Conservation (phyloP, 2,113 vertebrate species). For the Holacanthus passer region DNA sequence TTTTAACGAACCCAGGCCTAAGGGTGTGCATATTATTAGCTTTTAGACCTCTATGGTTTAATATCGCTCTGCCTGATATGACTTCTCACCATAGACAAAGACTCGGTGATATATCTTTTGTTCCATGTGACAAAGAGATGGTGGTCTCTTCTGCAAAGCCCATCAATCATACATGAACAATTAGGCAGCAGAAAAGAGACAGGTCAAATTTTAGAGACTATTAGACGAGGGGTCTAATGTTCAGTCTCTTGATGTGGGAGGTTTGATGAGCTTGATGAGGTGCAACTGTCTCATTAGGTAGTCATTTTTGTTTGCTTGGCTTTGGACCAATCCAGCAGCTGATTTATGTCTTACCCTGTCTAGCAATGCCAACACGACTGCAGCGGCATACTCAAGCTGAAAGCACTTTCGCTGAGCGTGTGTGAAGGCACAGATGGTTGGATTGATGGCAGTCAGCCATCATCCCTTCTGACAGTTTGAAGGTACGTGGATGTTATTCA, state of each 20-base stretch:
- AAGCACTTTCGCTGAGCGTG: neutral
- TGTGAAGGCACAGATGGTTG: conserved; percentile 32
- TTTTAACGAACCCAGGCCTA: conserved; percentile 59
- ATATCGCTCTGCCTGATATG: conserved; percentile 62
- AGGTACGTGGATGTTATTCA: conserved; percentile 10
- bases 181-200: conserved; percentile 38
- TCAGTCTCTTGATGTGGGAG: neutral
- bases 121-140: conserved; percentile 31
- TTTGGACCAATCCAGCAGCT: conserved; percentile 1
- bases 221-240: conserved; percentile 18
- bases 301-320: conserved; percentile 17
- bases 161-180: conserved; percentile 69
- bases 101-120: conserved; percentile 31
- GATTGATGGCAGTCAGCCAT: conserved; percentile 34
- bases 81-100: conserved; percentile 52
- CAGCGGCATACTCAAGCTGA: conserved; percentile 8
- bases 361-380: conserved; percentile 1
- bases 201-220: conserved; percentile 35
- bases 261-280: conserved; percentile 31
- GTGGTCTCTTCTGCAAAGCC: conserved; percentile 30
- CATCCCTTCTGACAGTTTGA: conserved; percentile 28
- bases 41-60: conserved; percentile 66
- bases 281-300: conserved; percentile 34
- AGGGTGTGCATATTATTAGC: conserved; percentile 73
- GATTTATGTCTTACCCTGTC: conserved; percentile 31